A percentile compares a stretch with the other conserved stretches of the same genome.
phyloP scores from a whole-genome alignment of 2,113 vertebrate genomes.

The Numenius arquata region DNA sequence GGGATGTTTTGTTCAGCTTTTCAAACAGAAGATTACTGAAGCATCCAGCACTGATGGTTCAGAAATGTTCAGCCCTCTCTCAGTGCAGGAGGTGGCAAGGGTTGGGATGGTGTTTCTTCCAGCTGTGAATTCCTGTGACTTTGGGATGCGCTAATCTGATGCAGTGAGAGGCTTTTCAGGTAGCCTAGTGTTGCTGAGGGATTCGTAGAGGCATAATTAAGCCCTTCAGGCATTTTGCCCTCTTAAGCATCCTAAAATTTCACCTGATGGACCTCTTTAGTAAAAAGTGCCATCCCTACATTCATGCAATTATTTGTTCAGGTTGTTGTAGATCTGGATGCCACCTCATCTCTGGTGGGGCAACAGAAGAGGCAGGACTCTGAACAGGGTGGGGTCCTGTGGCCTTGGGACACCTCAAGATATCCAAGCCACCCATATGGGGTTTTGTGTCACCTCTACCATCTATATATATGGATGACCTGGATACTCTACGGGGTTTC shows the following conservation, averaged over 20 bases:
- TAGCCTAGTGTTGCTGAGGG: background rate
- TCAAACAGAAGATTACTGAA: background rate
- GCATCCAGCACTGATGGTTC: background rate
- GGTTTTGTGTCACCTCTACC: background rate
- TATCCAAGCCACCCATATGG: background rate
- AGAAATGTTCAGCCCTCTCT: background rate
- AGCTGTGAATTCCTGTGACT: background rate
- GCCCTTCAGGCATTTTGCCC: background rate
- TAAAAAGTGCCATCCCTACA: background rate
- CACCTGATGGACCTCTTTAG: background rate
- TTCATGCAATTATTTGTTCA: background rate
- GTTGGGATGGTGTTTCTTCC: background rate
- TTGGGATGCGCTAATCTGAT: background rate
- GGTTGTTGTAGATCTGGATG: background rate
- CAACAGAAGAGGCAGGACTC: background rate
- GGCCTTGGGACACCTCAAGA: background rate
- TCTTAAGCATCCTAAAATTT: background rate
- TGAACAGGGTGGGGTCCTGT: background rate
- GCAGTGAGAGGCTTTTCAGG: background rate
- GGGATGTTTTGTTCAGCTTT: background rate
- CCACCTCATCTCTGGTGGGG: background rate
- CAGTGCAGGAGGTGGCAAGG: background rate
- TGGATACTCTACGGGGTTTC: background rate
- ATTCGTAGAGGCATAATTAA: background rate
- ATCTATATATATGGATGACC: background rate